phyloP scores from a whole-genome alignment of 2,888 invertebrate species.

The Neoscelio sp. region DNA sequence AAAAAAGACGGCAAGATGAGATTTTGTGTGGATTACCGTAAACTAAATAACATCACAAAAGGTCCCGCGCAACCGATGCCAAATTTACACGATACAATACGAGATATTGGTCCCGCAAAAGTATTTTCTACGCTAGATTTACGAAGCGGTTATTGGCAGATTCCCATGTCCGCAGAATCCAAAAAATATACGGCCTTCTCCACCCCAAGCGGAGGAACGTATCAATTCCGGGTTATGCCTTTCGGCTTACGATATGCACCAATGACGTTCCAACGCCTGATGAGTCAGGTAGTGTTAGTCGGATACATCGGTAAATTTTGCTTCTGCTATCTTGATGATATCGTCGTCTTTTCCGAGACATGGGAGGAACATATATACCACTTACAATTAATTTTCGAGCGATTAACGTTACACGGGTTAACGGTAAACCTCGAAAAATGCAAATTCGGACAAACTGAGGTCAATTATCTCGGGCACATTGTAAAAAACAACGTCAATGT shows the following conservation, averaged over 20 bases:
- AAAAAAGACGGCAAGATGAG: conserved; percentile 45
- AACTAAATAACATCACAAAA: conserved; percentile 66
- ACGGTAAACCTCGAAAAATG: not conserved
- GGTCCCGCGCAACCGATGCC: conserved; percentile 66
- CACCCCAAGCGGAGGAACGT: conserved; percentile 72
- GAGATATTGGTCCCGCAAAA: conserved; percentile 69
- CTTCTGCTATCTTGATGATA: conserved; percentile 73
- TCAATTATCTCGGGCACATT: not conserved
- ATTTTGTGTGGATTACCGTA: conserved; percentile 69
- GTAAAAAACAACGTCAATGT: conserved; percentile 2
- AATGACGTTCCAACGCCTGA: too few species aligned
- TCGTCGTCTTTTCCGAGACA: conserved; percentile 68
- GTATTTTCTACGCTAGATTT: conserved; percentile 73
- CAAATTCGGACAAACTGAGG: not conserved
- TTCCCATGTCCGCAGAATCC: too few species aligned
- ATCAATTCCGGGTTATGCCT: conserved; percentile 74
- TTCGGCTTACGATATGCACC: conserved; percentile 71
- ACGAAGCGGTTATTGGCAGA: conserved; percentile 74
- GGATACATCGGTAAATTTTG: conserved; percentile 40
- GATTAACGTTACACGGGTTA: conserved; percentile 31
- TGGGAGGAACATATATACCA: conserved; percentile 67
- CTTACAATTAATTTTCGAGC: conserved; percentile 65
- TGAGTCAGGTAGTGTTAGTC: conserved; percentile 61
- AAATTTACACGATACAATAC: conserved; percentile 65
- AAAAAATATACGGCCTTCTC: conserved; percentile 74